phyloP scores from a whole-genome alignment of 2,113 vertebrate genomes.

The Morone chrysops region DNA sequence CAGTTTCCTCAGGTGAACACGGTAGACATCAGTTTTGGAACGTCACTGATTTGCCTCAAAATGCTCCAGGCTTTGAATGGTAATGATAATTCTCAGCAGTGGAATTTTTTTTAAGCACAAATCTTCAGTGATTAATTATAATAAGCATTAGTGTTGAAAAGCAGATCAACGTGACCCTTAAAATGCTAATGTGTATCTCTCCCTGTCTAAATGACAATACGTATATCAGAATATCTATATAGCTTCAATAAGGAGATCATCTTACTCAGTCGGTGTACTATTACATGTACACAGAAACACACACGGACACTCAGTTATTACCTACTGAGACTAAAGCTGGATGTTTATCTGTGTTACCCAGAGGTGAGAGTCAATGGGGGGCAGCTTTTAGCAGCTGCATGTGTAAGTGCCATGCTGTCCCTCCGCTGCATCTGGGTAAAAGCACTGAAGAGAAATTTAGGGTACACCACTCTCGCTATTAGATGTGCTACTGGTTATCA shows the following conservation, averaged over 20 bases:
- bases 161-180: conserved; percentile 52
- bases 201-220: background rate
- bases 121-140: conserved; percentile 62
- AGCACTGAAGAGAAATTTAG: conserved; percentile 63
- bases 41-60: conserved; percentile 45
- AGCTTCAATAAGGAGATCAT: conserved; percentile 30
- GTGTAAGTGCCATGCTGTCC: conserved; percentile 60
- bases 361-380: conserved; percentile 74
- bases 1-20: conserved; percentile 52
- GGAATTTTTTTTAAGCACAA: conserved; percentile 2
- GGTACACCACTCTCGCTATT: conserved; percentile 55
- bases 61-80: conserved; percentile 59
- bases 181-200: conserved; percentile 48
- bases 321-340: conserved; percentile 57
- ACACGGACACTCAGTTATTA: conserved; percentile 22
- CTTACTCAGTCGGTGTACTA: background rate
- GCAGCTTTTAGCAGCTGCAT: conserved; percentile 81
- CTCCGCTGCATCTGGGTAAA: conserved; percentile 66
- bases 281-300: conserved; percentile 14
- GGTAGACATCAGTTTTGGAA: conserved; percentile 46
- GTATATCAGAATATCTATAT: conserved; percentile 19
- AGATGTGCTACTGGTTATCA: conserved; percentile 37
- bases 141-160: conserved; percentile 57
- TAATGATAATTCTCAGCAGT: conserved; percentile 37
- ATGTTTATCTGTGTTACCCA: conserved; percentile 76